phyloP scores from a whole-genome alignment of 2,113 vertebrate genomes.

The Eclectus roratus region DNA sequence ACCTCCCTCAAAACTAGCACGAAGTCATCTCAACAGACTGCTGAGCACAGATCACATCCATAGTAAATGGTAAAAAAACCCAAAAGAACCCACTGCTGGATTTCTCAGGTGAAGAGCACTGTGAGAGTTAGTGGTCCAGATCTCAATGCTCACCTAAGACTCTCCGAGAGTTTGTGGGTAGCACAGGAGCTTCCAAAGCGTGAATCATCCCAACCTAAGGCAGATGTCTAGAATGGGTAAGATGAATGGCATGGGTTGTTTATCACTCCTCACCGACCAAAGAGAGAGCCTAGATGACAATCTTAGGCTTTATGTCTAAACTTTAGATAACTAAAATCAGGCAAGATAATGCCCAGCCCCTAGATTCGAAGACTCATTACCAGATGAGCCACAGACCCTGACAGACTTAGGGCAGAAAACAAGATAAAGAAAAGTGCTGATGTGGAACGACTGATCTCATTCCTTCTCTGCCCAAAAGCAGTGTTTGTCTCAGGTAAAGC shows the following conservation, averaged over 20 bases:
- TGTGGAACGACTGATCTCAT: conserved; percentile 43
- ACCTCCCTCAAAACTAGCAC: neutral
- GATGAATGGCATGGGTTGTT: conserved; percentile 42
- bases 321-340: conserved; percentile 38
- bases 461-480: conserved; percentile 25
- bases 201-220: conserved; percentile 47
- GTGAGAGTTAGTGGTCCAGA: neutral
- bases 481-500: neutral
- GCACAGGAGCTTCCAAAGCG: neutral
- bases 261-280: conserved; percentile 37
- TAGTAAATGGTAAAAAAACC: neutral
- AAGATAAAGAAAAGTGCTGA: conserved; percentile 60
- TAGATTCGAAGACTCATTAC: conserved; percentile 49
- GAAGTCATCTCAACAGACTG: neutral
- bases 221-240: conserved; percentile 37
- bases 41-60: neutral
- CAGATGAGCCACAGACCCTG: conserved; percentile 13
- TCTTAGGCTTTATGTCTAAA: conserved; percentile 27
- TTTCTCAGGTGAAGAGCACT: neutral
- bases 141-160: neutral
- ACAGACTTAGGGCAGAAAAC: conserved; percentile 40
- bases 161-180: neutral
- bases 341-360: conserved; percentile 13
- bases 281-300: conserved; percentile 47
- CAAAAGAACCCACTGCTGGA: neutral